Evolutionary conservation across 1,140 invertebrate species (phyloP).

Genomic region (Choristoneura fumiferana): DNA sequence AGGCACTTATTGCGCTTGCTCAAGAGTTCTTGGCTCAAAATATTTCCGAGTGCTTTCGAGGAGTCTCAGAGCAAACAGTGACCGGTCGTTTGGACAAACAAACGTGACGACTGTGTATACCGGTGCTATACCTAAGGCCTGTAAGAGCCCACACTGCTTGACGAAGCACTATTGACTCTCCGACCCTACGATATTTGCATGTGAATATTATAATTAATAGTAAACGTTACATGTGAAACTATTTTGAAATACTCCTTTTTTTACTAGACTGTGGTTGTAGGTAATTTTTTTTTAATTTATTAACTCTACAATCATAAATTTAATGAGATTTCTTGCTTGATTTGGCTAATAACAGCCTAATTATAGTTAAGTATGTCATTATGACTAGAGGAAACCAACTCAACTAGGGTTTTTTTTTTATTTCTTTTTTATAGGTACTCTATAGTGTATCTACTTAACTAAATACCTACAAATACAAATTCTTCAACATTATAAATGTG

Average conservation of each 20-base stretch:
- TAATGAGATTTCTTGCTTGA: too few relatives aligned
- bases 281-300: too few relatives aligned
- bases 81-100: conserved; percentile 71
- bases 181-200: conserved; percentile 52
- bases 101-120: conserved; percentile 28
- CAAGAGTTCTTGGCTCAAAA: conserved; percentile 52
- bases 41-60: conserved; percentile 64
- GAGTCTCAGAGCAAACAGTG: conserved; percentile 61
- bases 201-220: conserved; percentile 59
- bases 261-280: too few relatives aligned
- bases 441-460: too few relatives aligned
- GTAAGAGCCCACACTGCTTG: conserved; percentile 44
- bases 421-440: too few relatives aligned
- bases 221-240: conserved; percentile 19
- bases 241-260: not conserved
- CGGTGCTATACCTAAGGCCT: conserved; percentile 37
- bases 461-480: too few relatives aligned
- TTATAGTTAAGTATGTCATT: too few relatives aligned
- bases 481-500: too few relatives aligned
- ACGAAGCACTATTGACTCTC: conserved; percentile 56
- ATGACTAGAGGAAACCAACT: not conserved
- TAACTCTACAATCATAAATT: too few relatives aligned
- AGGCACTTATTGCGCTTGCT: conserved; percentile 27
- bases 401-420: too few relatives aligned
- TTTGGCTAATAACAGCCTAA: too few relatives aligned